Evolutionary conservation across 2,888 invertebrate genomes (phyloP).

Genomic region (Apotomis capreana): DNA sequence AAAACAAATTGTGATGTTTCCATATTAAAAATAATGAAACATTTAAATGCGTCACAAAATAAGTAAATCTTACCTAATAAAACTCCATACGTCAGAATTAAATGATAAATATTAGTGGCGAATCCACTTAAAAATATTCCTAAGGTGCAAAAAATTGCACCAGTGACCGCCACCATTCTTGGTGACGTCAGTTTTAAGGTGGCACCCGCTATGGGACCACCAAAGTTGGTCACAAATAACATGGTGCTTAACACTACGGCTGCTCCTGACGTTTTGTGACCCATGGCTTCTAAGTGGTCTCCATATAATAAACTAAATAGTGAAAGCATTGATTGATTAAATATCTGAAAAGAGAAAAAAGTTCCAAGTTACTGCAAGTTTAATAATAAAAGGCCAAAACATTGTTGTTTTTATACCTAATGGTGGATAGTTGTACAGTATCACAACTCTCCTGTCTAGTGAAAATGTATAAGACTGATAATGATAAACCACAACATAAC

Average conservation of each 20-base stretch:
- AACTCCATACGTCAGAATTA: slow-evolving; percentile 75
- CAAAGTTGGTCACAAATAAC: slow-evolving; percentile 85
- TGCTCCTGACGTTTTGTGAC: slow-evolving; percentile 86
- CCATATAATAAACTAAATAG: slow-evolving; percentile 88
- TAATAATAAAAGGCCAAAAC: no score
- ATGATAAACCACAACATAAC: no score
- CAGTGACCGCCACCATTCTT: slow-evolving; percentile 72
- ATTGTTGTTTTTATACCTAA: no score
- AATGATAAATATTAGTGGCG: slow-evolving; percentile 72
- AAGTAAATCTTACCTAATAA: slow-evolving; percentile 63
- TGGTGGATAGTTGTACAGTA: no score
- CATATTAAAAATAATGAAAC: no score
- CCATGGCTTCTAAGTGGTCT: slow-evolving; percentile 85
- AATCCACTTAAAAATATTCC: slow-evolving; percentile 78
- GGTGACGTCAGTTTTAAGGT: slow-evolving; percentile 80
- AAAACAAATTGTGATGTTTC: no score
- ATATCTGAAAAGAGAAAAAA: slow-evolving; percentile 77
- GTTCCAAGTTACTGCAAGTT: no score
- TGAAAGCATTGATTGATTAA: slow-evolving; percentile 88
- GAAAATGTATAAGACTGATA: no score
- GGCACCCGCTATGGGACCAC: slow-evolving; percentile 88
- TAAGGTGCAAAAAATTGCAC: slow-evolving; percentile 67
- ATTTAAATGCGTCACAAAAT: neutral
- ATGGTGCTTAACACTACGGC: slow-evolving; percentile 87
- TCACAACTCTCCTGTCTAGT: no score